A percentile compares a stretch with the other conserved stretches of the same genome.
These are phyloP conservation scores for Cichlasoma orientale DNA, from an alignment of 2,797 vertebrate genomes.

Conservation along the genomic window DNA sequence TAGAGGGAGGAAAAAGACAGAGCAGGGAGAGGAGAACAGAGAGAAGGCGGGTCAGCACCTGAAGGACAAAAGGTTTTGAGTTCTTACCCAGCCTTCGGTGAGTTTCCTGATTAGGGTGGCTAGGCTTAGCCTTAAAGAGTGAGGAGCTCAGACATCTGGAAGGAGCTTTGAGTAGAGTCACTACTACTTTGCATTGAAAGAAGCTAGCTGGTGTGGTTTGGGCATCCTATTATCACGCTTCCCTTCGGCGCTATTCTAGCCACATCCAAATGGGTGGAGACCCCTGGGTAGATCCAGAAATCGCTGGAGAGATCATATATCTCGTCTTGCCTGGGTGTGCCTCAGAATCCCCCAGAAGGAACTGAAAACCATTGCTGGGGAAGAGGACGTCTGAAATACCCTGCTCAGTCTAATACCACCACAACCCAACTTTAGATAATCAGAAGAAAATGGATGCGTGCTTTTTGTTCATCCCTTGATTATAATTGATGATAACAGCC, in stretches of 20 bases:
- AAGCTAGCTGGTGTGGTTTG: neutral
- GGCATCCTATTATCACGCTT: neutral
- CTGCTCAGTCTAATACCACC: neutral
- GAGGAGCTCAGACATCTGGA: no score
- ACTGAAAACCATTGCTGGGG: neutral
- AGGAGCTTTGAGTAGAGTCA: no score
- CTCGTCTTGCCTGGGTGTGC: neutral
- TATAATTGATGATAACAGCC: neutral
- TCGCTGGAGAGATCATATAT: neutral
- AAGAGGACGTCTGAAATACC: neutral
- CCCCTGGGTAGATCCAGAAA: neutral
- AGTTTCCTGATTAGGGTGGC: no score
- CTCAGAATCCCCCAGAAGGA: neutral
- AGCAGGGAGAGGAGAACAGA: neutral
- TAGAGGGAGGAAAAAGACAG: neutral
- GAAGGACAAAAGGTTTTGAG: neutral
- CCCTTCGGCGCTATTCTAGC: neutral
- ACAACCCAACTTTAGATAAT: neutral
- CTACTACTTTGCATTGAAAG: no score
- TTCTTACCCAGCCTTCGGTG: no score
- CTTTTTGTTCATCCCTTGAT: neutral
- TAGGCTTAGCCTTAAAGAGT: no score
- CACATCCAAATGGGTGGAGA: neutral
- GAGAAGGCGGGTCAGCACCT: accelerated
- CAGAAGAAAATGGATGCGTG: neutral